phyloP scores from a whole-genome alignment of 1,140 invertebrate species.

The Drosophila micromelanica region DNA sequence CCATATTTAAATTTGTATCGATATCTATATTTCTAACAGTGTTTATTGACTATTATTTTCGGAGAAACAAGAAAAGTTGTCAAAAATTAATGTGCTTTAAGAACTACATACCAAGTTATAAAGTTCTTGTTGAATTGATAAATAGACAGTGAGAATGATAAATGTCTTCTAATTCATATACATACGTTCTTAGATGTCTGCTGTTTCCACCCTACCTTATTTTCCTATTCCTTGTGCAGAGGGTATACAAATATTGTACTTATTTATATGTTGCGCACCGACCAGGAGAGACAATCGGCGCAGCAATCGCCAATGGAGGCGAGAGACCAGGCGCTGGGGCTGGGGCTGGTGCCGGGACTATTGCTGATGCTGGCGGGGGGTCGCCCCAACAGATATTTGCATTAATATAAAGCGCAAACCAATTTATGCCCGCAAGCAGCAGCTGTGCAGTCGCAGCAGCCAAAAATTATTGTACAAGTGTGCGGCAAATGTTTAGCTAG shows the following conservation, averaged over 20 bases:
- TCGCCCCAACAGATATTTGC: constrained; percentile 77
- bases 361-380: constrained; percentile 27
- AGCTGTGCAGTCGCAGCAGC: constrained; percentile 36
- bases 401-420: constrained; percentile 77
- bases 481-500: constrained; percentile 17
- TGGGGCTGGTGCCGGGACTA: constrained; percentile 1
- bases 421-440: constrained; percentile 78
- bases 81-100: too few relatives aligned
- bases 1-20: too few relatives aligned
- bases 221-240: neutral
- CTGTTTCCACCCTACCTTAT: neutral
- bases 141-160: too few relatives aligned
- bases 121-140: too few relatives aligned
- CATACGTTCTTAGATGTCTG: neutral
- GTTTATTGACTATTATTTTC: too few relatives aligned
- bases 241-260: constrained; percentile 24
- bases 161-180: too few relatives aligned
- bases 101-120: too few relatives aligned
- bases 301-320: constrained; percentile 43
- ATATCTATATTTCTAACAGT: too few relatives aligned
- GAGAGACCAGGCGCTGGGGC: neutral
- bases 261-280: constrained; percentile 16
- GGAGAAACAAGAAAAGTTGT: too few relatives aligned
- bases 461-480: constrained; percentile 17
- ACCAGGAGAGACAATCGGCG: constrained; percentile 58